Evolutionary conservation across 2,113 vertebrate species (phyloP).

Genomic region (Channa maculata): DNA sequence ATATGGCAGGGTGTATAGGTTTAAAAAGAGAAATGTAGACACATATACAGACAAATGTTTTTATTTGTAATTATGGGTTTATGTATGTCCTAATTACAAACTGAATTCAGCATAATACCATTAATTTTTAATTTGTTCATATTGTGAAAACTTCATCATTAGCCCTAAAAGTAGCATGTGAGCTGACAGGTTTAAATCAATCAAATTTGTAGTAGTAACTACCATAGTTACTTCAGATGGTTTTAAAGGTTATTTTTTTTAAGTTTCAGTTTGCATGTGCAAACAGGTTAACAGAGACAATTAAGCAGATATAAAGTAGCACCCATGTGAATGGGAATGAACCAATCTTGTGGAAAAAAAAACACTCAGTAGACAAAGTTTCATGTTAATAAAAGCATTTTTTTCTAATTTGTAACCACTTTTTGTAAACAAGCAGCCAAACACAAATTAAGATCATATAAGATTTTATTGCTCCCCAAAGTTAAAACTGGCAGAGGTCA

Average conservation of each 20-base stretch:
- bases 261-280: no score
- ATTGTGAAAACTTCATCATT: neutral
- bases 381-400: neutral
- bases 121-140: neutral
- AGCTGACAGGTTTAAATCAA: neutral
- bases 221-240: neutral
- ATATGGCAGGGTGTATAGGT: no score
- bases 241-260: no score
- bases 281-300: no score
- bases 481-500: no score
- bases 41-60: neutral
- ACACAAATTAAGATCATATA: no score
- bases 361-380: neutral
- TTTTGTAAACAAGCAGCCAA: neutral
- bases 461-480: no score
- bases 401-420: neutral
- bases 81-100: neutral
- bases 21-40: neutral
- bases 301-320: no score
- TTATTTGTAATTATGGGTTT: neutral
- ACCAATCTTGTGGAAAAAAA: neutral
- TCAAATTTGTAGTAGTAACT: neutral
- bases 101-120: no score
- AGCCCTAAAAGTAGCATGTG: neutral
- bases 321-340: slow-evolving; percentile 3